These are phyloP conservation scores for Metacarcinus magister DNA, from an alignment of 2,888 invertebrate species.

Conservation along the genomic window DNA sequence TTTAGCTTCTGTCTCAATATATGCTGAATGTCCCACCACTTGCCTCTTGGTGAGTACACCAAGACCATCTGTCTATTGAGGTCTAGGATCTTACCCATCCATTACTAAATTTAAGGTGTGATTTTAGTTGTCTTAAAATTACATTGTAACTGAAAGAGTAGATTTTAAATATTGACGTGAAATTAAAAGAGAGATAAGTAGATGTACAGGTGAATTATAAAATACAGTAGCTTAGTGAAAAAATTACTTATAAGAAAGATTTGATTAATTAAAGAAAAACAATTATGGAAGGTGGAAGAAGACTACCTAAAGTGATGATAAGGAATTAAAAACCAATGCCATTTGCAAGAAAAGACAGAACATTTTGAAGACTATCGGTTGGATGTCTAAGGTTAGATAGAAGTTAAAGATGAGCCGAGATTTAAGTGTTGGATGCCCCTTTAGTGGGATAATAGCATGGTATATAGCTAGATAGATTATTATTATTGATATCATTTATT, in stretches of 20 bases:
- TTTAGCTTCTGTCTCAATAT: constrained; percentile 71
- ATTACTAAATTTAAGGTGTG: no score
- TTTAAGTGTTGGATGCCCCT: no score
- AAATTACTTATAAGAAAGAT: background rate
- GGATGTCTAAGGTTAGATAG: no score
- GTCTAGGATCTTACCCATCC: no score
- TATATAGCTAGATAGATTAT: no score
- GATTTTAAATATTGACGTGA: background rate
- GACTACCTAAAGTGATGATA: background rate
- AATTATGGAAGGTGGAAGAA: background rate
- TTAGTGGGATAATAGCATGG: no score
- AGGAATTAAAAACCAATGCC: background rate
- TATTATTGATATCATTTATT: no score
- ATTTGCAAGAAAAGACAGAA: background rate
- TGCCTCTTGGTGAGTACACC: constrained; percentile 71
- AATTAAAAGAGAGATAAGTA: background rate
- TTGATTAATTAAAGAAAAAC: background rate
- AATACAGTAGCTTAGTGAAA: background rate
- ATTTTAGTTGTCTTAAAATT: no score
- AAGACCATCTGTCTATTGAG: background rate
- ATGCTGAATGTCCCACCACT: constrained; percentile 76
- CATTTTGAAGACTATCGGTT: no score
- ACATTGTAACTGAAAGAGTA: background rate
- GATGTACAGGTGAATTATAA: background rate
- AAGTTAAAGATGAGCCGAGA: no score